A percentile compares a stretch with the other conserved stretches of the same genome.
These are phyloP conservation scores for Rhynchophorus ferrugineus DNA, from an alignment of 1,140 invertebrate species.

Conservation along the genomic window DNA sequence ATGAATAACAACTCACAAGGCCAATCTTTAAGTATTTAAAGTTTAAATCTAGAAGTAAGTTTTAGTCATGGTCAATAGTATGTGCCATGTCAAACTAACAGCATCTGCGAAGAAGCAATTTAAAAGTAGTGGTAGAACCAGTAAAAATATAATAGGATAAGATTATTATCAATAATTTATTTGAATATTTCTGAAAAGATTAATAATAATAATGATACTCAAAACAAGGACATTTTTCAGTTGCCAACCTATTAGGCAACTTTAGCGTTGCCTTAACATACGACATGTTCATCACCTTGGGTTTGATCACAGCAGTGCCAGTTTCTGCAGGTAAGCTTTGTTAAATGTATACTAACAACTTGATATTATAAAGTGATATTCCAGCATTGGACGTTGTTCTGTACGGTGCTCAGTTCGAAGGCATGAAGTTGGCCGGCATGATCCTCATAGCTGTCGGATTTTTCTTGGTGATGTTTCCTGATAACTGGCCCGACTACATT, in stretches of 20 bases:
- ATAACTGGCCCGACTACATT: constrained; percentile 93
- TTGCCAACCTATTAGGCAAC: constrained; percentile 83
- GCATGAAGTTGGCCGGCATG: constrained; percentile 90
- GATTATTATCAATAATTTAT: no score
- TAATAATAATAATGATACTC: no score
- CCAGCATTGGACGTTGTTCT: constrained; percentile 74
- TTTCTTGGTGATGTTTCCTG: constrained; percentile 88
- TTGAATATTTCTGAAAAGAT: no score
- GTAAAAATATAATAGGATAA: no score
- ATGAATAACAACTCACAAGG: no score
- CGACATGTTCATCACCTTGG: constrained; percentile 86
- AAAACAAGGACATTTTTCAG: no score
- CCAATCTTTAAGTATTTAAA: no score
- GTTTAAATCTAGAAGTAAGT: no score
- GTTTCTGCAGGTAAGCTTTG: constrained; percentile 73
- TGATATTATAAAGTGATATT: constrained; percentile 14
- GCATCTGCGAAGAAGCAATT: no score
- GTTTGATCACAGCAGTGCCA: constrained; percentile 83
- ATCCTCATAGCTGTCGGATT: constrained; percentile 85
- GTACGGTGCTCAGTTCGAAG: constrained; percentile 77
- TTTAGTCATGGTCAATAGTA: no score
- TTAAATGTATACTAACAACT: constrained; percentile 1
- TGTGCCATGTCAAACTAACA: no score
- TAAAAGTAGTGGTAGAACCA: no score
- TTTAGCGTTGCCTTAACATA: constrained; percentile 86